Evolutionary conservation across 2,888 invertebrate species (phyloP).

Genomic region (Pardosa pseudoannulata): DNA sequence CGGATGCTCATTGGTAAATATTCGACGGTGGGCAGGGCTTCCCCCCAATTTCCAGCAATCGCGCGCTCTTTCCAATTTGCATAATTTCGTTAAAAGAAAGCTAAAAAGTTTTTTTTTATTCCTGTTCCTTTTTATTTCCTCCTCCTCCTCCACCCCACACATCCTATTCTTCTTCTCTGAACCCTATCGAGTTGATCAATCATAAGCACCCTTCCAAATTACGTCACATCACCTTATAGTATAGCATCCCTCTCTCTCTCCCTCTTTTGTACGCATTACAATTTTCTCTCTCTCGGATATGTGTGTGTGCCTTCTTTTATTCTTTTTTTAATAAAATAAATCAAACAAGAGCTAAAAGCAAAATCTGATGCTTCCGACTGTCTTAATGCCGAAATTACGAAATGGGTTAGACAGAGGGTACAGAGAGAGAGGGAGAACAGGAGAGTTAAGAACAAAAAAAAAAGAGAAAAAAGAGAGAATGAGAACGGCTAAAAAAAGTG

Average conservation of each 20-base stretch:
- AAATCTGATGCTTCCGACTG: constrained; percentile 66
- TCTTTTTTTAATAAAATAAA: constrained; percentile 45
- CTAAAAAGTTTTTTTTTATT: constrained; percentile 7
- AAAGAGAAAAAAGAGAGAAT: constrained; percentile 6
- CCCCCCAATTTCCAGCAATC: constrained; percentile 51
- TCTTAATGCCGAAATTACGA: constrained; percentile 72
- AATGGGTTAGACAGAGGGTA: constrained; percentile 62
- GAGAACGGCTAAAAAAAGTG: too few species aligned
- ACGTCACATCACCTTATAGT: constrained; percentile 72
- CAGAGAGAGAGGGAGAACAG: constrained; percentile 4
- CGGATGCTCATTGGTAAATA: constrained; percentile 65
- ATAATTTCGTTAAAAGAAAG: constrained; percentile 67
- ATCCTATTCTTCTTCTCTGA: too few species aligned
- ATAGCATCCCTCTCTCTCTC: constrained; percentile 55
- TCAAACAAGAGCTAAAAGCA: constrained; percentile 50
- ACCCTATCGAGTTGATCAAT: constrained; percentile 60
- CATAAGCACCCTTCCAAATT: constrained; percentile 71
- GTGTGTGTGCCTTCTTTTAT: constrained; percentile 5
- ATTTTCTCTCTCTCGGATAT: not conserved
- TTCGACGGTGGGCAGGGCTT: constrained; percentile 45
- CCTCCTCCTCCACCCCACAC: too few species aligned
- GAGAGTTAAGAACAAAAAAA: not conserved
- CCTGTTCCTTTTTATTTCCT: not conserved
- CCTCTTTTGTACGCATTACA: not conserved
- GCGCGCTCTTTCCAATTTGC: constrained; percentile 67